Conservation (phyloP, 1,140 invertebrate species). For the Pogonus chalceus region DNA sequence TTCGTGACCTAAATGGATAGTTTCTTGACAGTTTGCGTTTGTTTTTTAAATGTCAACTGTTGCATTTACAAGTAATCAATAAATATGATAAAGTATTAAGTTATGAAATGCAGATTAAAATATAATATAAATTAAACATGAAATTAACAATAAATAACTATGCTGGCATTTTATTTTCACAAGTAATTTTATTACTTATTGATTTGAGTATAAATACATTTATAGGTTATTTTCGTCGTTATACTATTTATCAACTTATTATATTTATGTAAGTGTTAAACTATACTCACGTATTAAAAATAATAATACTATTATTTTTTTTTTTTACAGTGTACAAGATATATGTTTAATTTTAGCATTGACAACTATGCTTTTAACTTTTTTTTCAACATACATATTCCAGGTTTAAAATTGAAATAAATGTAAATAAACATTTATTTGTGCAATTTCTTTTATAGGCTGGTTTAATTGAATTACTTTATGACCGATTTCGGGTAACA, state of each 20-base stretch:
- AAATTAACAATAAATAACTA: slow-evolving; percentile 1
- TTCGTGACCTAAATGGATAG: too few relatives aligned
- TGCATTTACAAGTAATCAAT: neutral
- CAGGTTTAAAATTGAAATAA: neutral
- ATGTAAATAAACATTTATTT: neutral
- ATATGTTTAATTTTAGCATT: slow-evolving; percentile 1
- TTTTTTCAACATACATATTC: neutral
- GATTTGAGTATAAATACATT: slow-evolving; percentile 3
- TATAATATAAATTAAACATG: neutral
- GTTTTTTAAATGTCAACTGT: slow-evolving; percentile 3
- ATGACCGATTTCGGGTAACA: neutral
- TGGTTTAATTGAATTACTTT: neutral
- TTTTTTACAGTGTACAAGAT: neutral
- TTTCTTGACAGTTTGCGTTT: neutral
- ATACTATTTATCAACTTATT: slow-evolving; percentile 1
- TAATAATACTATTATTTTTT: neutral
- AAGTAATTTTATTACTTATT: neutral
- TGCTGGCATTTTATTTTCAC: neutral
- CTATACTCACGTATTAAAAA: neutral
- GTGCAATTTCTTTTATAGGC: neutral
- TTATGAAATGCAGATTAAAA: neutral
- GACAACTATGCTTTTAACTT: neutral
- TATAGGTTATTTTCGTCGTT: neutral
- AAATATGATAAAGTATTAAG: neutral
- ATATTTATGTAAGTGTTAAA: neutral